Evolutionary conservation across 2,113 vertebrate species (phyloP), one percentile per base, ranked within the genome.

Genomic region (Geothlypis trichas): DNA sequence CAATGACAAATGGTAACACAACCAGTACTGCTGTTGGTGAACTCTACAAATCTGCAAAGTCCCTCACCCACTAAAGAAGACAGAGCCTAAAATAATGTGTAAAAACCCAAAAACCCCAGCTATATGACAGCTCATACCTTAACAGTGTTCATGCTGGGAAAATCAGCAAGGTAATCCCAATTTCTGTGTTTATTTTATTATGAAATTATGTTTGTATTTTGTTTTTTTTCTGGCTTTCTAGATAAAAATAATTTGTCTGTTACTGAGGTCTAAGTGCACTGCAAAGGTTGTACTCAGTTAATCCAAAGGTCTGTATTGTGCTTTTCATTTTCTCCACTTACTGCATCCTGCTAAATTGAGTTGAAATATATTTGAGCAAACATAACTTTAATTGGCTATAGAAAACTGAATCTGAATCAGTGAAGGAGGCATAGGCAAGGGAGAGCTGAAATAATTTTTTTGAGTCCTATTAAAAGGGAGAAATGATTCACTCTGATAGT

Each of bases 101-200:
- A 39, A 81, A 26, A 19, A 13, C 3, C 3, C 44, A 24, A 37
- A 30, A 41, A 2, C 1, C 3, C 4, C 13, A 81, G 3, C 7
- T 61, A 7, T 65, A 1, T 49, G 58, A 47, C 66, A 84, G 13
- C 9, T 81, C 2, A 7, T 52, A 35, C 12, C 27, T 82, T 75
- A 46, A 16, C 10, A 35, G 2, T 33, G 8, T 10, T 67, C 4
- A 24, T 71, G 22, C 10, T 24, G 9, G 35, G n/a, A 77, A 66
- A 55, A 63, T 63, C 20, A 67, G 8, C 28, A 77, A 3, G 10
- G 16, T 21, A 39, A 69, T 66, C 22, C 41, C 68, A 1, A 47
- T 77, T 65, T 94, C 16, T 41, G 0, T 37, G 7, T 47, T 54
- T 61, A 41, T 42, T 66, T 91, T 41, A 24, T 62, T 65, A 31